Base-by-base conservation (phyloP, 2,113 vertebrate species). In the Semicossyphus pulcher region DNA sequence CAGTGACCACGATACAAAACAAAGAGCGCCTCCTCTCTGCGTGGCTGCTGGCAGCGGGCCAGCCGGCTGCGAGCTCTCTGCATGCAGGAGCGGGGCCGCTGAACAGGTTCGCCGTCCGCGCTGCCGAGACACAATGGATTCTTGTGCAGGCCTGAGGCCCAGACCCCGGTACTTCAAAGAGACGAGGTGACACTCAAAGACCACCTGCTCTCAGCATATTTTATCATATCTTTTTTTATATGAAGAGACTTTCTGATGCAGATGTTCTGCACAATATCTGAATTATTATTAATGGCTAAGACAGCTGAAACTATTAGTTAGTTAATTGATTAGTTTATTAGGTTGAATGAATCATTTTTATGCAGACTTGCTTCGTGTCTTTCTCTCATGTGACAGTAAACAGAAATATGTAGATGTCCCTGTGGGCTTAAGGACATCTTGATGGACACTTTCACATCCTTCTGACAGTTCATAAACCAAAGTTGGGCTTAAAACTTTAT, bases 121-220 rank as follows among this genome's bases (percentile, higher is more conserved):
- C 62, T 57, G 53, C 20, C 11, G 37, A n/a, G n/a, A 73, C 16
- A 74, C 70, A 80, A 47, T 37, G 10, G 36, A 52, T 25, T 36
- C 57, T 64, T 34, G 32, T 61, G 49, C 3, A 18, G 15, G 61
- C 44, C 49, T 18, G 54, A 20, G n/a, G 48, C 16, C 20, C 10
- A 29, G 18, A 70, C 41, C 34, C 26, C n/a, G 4, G 31, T 28
- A 78, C 80, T 79, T 83, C 62, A 87, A 79, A 81, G 41, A 73
- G 67, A 72, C 20, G 45, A 18, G 36, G 6, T 2, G 36, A 77
- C 51, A 58, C 28, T 74, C 47, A 5, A 39, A 76, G n/a, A 32
- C 41, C 45, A 64, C 59, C 23, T 76, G 39, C 41, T 63, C 34
- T 6, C 34, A 7, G 25, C 23, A 15, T 18, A 62, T 7, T 81